phyloP scores from a whole-genome alignment of 92 coral and sea anemone species.

The Metridium senile region DNA sequence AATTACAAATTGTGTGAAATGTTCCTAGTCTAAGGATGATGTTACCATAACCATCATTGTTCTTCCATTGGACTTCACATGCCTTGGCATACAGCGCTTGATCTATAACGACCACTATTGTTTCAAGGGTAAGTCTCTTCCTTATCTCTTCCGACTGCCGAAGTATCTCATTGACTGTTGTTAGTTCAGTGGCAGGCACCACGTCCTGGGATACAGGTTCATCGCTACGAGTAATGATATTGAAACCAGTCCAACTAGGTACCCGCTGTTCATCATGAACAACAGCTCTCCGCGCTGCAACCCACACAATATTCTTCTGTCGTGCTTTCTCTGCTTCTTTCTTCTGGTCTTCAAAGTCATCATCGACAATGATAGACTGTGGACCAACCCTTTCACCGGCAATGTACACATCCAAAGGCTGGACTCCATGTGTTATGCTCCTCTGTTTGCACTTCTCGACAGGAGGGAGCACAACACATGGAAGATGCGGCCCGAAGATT shows the following conservation, averaged over 20 bases:
- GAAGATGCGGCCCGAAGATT: constrained; percentile 45
- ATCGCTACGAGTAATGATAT: constrained; percentile 29
- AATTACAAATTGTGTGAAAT: no score
- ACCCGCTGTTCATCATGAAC: constrained; percentile 22
- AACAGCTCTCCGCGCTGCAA: constrained; percentile 25
- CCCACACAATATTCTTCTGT: constrained; percentile 37
- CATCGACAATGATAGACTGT: neutral
- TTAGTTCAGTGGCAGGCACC: constrained; percentile 40
- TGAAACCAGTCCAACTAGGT: constrained; percentile 59
- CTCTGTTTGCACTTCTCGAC: constrained; percentile 42
- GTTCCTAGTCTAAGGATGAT: no score
- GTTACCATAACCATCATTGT: no score
- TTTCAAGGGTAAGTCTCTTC: constrained; percentile 11
- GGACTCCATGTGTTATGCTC: constrained; percentile 27
- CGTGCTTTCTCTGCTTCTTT: constrained; percentile 14
- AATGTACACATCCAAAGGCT: constrained; percentile 20
- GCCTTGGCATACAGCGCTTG: no score
- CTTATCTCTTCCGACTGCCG: constrained; percentile 32
- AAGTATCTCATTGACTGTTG: constrained; percentile 35
- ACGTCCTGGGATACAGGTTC: constrained; percentile 35
- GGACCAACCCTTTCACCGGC: constrained; percentile 41
- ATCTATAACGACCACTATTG: constrained; percentile 51
- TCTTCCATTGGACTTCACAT: no score
- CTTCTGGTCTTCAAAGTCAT: neutral
- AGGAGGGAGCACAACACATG: constrained; percentile 20